These are phyloP conservation scores for Macroglossus sobrinus DNA, from an alignment of 2,113 vertebrate genomes.

Conservation along the genomic window DNA sequence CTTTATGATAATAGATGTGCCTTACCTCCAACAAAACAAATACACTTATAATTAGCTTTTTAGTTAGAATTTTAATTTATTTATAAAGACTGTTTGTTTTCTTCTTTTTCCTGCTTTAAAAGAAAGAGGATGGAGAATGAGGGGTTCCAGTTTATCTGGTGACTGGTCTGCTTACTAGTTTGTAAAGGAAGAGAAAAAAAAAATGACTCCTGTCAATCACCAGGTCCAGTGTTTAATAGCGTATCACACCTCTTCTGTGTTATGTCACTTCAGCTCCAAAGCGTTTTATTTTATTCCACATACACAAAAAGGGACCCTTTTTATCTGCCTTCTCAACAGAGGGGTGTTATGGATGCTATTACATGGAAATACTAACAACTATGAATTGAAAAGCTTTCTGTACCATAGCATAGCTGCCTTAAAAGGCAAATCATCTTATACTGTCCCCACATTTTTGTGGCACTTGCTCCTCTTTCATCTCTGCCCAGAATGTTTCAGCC, in stretches of 20 bases:
- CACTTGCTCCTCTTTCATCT: neutral
- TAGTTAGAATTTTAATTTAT: conserved; percentile 89
- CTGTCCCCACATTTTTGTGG: neutral
- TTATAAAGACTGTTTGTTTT: conserved; percentile 87
- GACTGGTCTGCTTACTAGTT: conserved; percentile 55
- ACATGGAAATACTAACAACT: conserved; percentile 52
- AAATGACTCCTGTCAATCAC: neutral
- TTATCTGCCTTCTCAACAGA: conserved; percentile 63
- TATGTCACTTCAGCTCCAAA: conserved; percentile 39
- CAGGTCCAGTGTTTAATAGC: conserved; percentile 11
- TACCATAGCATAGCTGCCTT: neutral
- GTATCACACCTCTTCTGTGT: neutral
- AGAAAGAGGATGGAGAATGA: neutral
- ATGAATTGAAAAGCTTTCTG: conserved; percentile 61
- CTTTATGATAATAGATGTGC: conserved; percentile 92
- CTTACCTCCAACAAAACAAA: conserved; percentile 92
- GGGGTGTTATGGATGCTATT: neutral
- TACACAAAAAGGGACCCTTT: conserved; percentile 23
- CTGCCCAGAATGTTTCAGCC: neutral
- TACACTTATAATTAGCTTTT: conserved; percentile 90
- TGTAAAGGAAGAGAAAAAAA: conserved; percentile 30
- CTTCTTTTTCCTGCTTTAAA: conserved; percentile 58
- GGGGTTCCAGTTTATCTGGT: conserved; percentile 61
- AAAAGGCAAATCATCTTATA: neutral
- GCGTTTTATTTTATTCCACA: conserved; percentile 51